Percentiles rank a stretch among this genome's conserved stretches.
Conservation (phyloP, 2,888 invertebrate species). For the Hyposoter dolosus region DNA sequence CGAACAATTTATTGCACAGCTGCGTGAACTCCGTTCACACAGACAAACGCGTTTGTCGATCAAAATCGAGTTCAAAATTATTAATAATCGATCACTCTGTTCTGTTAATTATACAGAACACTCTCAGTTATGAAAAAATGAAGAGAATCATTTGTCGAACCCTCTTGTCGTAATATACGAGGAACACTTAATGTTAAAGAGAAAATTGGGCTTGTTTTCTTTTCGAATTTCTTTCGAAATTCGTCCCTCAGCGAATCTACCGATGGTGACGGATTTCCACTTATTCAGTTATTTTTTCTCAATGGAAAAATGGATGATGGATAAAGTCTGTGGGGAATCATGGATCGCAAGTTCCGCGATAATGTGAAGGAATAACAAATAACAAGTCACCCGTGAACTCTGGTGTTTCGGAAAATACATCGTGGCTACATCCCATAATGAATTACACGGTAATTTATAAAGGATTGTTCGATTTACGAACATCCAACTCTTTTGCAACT, state of each 20-base stretch:
- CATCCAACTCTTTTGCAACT: conserved; percentile 17
- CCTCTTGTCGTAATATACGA: not conserved
- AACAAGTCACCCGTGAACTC: not conserved
- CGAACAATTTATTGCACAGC: not conserved
- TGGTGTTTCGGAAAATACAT: not conserved
- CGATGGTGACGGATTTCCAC: not conserved
- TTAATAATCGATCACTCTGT: not conserved
- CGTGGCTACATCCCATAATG: not conserved
- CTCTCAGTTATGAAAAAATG: too few relatives aligned
- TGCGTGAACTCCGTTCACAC: not conserved
- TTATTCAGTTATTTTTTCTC: too few relatives aligned
- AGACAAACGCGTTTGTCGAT: not conserved
- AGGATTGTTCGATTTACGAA: not conserved
- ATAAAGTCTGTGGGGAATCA: not conserved
- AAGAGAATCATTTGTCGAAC: too few relatives aligned
- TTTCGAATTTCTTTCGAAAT: not conserved
- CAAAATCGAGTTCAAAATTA: conserved; percentile 9
- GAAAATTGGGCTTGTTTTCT: not conserved
- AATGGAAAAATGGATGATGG: not conserved
- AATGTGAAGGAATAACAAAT: not conserved
- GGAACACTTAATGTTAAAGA: not conserved
- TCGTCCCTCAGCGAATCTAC: not conserved
- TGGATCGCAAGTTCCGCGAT: not conserved
- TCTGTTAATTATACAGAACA: too few relatives aligned
- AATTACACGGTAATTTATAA: conserved; percentile 15